phyloP scores from a whole-genome alignment of 1,140 invertebrate genomes.

The Drosophila bipectinata region DNA sequence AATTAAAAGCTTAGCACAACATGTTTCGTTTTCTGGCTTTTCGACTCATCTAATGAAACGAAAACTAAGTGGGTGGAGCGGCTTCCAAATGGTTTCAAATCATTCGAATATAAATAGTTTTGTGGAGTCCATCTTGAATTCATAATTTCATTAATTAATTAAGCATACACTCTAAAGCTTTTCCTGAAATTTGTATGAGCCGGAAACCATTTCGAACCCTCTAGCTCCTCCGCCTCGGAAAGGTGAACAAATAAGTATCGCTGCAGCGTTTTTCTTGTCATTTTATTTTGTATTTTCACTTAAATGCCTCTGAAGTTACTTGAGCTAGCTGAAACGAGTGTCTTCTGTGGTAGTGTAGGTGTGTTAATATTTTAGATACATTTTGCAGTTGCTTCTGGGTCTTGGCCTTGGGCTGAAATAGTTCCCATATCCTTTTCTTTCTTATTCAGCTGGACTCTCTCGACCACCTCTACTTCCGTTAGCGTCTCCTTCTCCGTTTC shows the following conservation, averaged over 20 bases:
- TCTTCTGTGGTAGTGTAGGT: conserved; percentile 42
- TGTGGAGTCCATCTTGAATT: not conserved
- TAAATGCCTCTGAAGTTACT: conserved; percentile 77
- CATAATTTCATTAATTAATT: not conserved
- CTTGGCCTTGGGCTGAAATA: conserved; percentile 66
- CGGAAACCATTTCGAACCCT: conserved; percentile 19
- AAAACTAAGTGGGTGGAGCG: conserved; percentile 20
- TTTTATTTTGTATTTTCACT: conserved; percentile 36
- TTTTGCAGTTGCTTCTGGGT: conserved; percentile 65
- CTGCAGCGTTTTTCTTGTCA: conserved; percentile 26
- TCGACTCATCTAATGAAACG: conserved; percentile 9
- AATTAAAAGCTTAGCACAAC: conserved; percentile 72
- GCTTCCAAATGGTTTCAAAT: conserved; percentile 5
- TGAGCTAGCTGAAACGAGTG: conserved; percentile 74
- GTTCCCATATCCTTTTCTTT: conserved; percentile 22
- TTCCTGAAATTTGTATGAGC: not conserved
- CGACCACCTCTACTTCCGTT: conserved; percentile 1
- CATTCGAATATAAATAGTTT: not conserved
- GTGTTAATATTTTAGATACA: conserved; percentile 73
- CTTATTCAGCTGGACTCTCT: conserved; percentile 26
- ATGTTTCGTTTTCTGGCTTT: conserved; percentile 29
- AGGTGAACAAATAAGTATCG: conserved; percentile 21
- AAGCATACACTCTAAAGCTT: conserved; percentile 1
- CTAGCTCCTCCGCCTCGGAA: not conserved
- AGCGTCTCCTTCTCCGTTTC: conserved; percentile 2